phyloP scores from a whole-genome alignment of 2,113 vertebrate genomes.

The Zapornia atra region DNA sequence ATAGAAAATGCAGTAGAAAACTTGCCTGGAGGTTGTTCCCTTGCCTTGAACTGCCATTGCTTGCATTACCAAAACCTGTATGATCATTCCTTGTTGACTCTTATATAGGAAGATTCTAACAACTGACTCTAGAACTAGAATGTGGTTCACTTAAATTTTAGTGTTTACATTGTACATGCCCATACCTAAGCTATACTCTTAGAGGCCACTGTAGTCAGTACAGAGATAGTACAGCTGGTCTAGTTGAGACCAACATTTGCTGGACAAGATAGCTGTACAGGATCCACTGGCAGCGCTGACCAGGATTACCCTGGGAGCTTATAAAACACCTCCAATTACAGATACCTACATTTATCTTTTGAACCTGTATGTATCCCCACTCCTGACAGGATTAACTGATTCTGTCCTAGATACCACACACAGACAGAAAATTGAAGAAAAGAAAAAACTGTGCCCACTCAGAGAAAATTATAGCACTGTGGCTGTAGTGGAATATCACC shows the following conservation, averaged over 20 bases:
- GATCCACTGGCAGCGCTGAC: background rate
- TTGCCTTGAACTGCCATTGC: background rate
- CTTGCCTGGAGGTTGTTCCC: background rate
- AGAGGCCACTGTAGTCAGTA: background rate
- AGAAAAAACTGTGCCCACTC: background rate
- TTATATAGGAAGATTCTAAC: background rate
- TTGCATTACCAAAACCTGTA: background rate
- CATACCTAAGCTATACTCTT: background rate
- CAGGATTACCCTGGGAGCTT: background rate
- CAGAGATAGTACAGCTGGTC: background rate
- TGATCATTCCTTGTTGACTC: background rate
- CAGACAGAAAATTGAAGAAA: background rate
- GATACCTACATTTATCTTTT: background rate
- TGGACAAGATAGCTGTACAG: background rate
- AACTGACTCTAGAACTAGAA: background rate
- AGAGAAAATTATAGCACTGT: background rate
- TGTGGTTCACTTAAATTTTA: background rate
- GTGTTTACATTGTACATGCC: background rate
- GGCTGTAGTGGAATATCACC: background rate
- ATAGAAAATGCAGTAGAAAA: background rate
- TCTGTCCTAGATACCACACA: background rate
- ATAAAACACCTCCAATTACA: background rate
- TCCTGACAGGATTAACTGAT: background rate
- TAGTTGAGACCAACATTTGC: background rate
- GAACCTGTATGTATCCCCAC: background rate